Conservation (phyloP, 2,888 invertebrate genomes). For the Lottia gigantea region DNA sequence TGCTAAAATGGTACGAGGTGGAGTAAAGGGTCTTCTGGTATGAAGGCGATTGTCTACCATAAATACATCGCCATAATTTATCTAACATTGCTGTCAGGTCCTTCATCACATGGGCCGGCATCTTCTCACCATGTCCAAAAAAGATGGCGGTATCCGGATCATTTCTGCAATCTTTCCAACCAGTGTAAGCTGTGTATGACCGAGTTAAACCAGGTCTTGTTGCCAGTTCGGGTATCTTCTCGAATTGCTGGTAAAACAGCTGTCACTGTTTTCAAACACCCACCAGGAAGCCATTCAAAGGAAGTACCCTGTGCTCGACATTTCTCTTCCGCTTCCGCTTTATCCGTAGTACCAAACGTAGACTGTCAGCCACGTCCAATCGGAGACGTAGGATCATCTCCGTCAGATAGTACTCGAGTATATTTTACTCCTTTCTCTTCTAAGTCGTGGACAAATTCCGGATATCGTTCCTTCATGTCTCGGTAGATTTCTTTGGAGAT, state of each 20-base stretch:
- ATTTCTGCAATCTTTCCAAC: constrained; percentile 53
- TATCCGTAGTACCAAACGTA: too few species aligned
- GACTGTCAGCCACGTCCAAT: too few species aligned
- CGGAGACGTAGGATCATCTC: constrained; percentile 50
- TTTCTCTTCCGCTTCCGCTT: constrained; percentile 40
- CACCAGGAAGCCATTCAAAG: constrained; percentile 47
- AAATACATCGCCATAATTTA: constrained; percentile 47
- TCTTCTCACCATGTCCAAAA: constrained; percentile 46
- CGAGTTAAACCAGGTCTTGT: constrained; percentile 54
- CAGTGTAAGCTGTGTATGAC: constrained; percentile 51
- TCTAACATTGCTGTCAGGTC: constrained; percentile 38
- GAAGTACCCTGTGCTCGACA: constrained; percentile 42
- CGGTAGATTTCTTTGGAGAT: constrained; percentile 44
- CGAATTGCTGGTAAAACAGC: constrained; percentile 43
- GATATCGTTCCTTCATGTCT: constrained; percentile 33
- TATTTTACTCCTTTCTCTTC: constrained; percentile 43
- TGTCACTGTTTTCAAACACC: constrained; percentile 48
- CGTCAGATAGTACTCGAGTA: constrained; percentile 45
- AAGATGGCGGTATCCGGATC: constrained; percentile 47
- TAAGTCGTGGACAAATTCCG: constrained; percentile 41
- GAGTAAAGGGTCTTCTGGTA: constrained; percentile 44
- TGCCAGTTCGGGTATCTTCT: constrained; percentile 42
- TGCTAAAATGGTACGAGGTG: constrained; percentile 51
- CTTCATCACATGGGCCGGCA: constrained; percentile 45
- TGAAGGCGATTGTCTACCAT: constrained; percentile 55